A percentile compares a stretch with the other conserved stretches of the same genome.
Conservation (phyloP, 1,140 invertebrate genomes). For the Araneus ventricosus region DNA sequence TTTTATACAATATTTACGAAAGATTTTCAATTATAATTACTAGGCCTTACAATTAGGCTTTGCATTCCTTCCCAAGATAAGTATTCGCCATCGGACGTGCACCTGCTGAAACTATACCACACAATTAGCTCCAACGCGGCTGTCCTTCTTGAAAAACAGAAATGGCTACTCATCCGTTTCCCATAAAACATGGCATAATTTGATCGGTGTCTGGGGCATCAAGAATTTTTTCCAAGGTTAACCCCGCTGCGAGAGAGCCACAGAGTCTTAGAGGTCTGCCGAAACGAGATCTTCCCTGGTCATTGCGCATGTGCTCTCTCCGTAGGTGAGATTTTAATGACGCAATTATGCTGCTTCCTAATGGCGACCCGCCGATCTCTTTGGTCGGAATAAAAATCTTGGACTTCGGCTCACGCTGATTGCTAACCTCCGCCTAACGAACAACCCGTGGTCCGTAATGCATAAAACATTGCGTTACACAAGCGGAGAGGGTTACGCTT, state of each 20-base stretch:
- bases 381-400: slow-evolving; percentile 47
- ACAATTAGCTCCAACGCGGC: not conserved
- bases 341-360: slow-evolving; percentile 36
- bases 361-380: slow-evolving; percentile 43
- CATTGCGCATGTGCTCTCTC: slow-evolving; percentile 49
- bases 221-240: slow-evolving; percentile 13
- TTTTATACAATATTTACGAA: too few relatives aligned
- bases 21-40: too few relatives aligned
- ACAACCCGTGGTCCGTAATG: slow-evolving; percentile 49
- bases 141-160: not conserved
- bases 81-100: not conserved
- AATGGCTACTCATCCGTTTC: slow-evolving; percentile 60
- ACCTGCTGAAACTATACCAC: not conserved
- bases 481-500: slow-evolving; percentile 31
- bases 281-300: slow-evolving; percentile 43
- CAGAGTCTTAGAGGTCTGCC: slow-evolving; percentile 31
- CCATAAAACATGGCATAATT: slow-evolving; percentile 26
- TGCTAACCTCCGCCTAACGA: slow-evolving; percentile 47
- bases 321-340: slow-evolving; percentile 68
- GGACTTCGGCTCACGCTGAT: slow-evolving; percentile 50
- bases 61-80: too few relatives aligned
- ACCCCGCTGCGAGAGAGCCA: not conserved
- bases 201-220: slow-evolving; percentile 1
- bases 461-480: slow-evolving; percentile 36
- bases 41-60: too few relatives aligned